Evolutionary conservation across 2,888 invertebrate species (phyloP).

Genomic region (Eristalinus sepulchralis): DNA sequence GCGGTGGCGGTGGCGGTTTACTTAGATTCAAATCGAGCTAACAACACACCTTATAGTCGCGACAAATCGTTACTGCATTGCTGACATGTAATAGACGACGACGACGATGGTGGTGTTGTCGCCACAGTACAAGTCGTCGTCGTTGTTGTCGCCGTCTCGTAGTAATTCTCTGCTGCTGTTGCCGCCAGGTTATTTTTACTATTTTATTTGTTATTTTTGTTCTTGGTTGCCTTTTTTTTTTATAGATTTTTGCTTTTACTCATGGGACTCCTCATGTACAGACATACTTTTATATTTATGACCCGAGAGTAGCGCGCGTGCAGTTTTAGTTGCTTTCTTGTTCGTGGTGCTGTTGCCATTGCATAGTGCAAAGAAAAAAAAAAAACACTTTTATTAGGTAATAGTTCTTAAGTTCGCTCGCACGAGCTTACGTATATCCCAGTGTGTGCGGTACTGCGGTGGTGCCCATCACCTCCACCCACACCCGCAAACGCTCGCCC

Average conservation of each 20-base stretch:
- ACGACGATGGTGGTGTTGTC: constrained; percentile 26
- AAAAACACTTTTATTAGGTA: constrained; percentile 54
- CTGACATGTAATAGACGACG: constrained; percentile 57
- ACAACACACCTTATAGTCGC: constrained; percentile 67
- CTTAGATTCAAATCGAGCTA: constrained; percentile 41
- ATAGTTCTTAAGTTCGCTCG: constrained; percentile 52
- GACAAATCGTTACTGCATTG: constrained; percentile 68
- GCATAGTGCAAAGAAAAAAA: constrained; percentile 22
- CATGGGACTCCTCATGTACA: constrained; percentile 14
- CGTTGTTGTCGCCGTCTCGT: constrained; percentile 14
- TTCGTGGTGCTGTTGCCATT: not conserved
- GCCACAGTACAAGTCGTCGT: constrained; percentile 8
- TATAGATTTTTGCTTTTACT: constrained; percentile 37
- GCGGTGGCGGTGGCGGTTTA: constrained; percentile 5
- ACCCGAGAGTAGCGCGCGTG: constrained; percentile 41
- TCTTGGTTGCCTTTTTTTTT: constrained; percentile 8
- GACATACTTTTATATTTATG: constrained; percentile 6
- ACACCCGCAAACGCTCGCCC: constrained; percentile 44
- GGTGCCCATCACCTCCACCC: constrained; percentile 29
- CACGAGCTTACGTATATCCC: constrained; percentile 28
- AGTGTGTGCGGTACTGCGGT: not conserved
- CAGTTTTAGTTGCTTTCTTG: constrained; percentile 18
- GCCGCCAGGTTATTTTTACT: constrained; percentile 57
- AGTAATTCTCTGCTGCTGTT: not conserved
- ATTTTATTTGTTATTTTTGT: constrained; percentile 33